phyloP scores from a whole-genome alignment of 2,797 vertebrate species.

The Neosalanx taihuensis region DNA sequence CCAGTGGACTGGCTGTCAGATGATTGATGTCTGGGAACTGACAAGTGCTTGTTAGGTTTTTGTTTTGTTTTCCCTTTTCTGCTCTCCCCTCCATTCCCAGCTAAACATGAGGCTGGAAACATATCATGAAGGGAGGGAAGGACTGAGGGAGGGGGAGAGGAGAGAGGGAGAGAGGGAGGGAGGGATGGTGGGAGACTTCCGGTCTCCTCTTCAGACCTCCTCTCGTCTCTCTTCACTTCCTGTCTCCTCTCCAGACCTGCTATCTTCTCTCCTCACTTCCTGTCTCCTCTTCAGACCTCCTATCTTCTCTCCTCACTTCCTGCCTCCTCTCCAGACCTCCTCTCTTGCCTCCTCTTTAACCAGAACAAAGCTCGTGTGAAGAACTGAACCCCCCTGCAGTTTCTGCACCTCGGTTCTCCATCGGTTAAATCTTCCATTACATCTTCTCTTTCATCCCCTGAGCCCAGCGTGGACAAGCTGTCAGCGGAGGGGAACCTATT shows the following conservation, averaged over 20 bases:
- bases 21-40: slow-evolving; percentile 82
- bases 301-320: no score
- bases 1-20: slow-evolving; percentile 87
- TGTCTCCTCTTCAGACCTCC: no score
- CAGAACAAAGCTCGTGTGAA: neutral
- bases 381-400: slow-evolving; percentile 1
- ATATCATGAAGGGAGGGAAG: neutral
- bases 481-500: slow-evolving; percentile 44
- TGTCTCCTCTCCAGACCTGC: no score
- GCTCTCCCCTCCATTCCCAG: slow-evolving; percentile 67
- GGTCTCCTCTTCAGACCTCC: no score
- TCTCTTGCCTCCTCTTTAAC: neutral
- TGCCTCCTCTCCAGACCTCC: no score
- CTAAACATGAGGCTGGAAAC: slow-evolving; percentile 51
- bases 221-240: no score
- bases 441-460: slow-evolving; percentile 60
- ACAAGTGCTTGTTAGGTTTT: slow-evolving; percentile 89
- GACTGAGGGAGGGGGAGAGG: neutral
- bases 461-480: slow-evolving; percentile 54
- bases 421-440: slow-evolving; percentile 73
- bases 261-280: no score
- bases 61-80: slow-evolving; percentile 75
- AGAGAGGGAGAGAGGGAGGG: neutral
- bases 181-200: neutral
- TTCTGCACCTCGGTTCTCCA: slow-evolving; percentile 39